These are phyloP conservation scores for Cosmopolites sordidus DNA, from an alignment of 2,888 invertebrate genomes.

Conservation along the genomic window DNA sequence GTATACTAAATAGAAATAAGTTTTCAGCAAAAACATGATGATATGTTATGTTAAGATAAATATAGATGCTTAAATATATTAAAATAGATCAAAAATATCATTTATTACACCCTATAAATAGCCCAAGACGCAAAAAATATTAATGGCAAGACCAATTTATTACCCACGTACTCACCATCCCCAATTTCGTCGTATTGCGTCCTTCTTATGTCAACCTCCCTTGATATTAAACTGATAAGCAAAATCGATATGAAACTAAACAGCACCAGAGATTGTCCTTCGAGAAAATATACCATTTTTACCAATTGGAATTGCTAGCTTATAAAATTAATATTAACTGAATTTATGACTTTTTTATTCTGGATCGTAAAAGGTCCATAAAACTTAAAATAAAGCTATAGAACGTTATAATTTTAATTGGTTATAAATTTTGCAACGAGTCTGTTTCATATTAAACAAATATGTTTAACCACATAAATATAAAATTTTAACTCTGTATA, in stretches of 20 bases:
- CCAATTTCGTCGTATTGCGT: not conserved
- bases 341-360: not conserved
- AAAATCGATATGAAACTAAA: not conserved
- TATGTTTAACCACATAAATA: not conserved
- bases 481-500: no score
- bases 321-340: not conserved
- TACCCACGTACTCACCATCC: not conserved
- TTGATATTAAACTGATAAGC: conserved; percentile 1
- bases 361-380: not conserved
- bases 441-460: not conserved
- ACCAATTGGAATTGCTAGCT: not conserved
- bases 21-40: no score
- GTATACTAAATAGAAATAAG: no score
- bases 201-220: not conserved
- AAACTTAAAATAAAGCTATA: not conserved
- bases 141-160: no score
- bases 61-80: no score
- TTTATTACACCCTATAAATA: no score
- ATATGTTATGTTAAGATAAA: no score
- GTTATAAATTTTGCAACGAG: not conserved
- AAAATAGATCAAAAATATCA: no score
- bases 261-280: not conserved
- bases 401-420: not conserved
- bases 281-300: not conserved
- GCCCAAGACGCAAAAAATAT: no score